phyloP scores from a whole-genome alignment of 2,797 vertebrate species.

The Okamejei kenojei region DNA sequence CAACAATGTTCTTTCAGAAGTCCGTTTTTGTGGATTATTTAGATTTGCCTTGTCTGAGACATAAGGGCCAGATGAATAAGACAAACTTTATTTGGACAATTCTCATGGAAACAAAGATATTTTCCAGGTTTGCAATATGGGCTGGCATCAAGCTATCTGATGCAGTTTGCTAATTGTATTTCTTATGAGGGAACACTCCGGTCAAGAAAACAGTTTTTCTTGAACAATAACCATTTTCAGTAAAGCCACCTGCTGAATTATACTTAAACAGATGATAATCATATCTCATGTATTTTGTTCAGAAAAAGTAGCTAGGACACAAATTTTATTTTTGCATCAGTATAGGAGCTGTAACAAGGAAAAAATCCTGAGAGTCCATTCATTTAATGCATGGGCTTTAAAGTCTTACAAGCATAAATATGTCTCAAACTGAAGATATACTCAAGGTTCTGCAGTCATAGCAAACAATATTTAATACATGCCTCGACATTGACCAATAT shows the following conservation, averaged over 20 bases:
- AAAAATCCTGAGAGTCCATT: not conserved
- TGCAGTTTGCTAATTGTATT: not conserved
- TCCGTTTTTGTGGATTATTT: constrained; percentile 30
- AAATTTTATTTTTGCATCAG: not conserved
- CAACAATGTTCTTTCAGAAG: constrained; percentile 6
- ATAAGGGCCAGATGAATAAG: not conserved
- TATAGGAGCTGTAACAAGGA: not conserved
- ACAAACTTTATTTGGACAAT: constrained; percentile 33
- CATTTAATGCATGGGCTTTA: not conserved
- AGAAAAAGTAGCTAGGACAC: not conserved
- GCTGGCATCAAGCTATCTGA: not conserved
- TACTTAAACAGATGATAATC: not conserved
- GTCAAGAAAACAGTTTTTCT: not conserved
- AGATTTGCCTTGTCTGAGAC: constrained; percentile 29
- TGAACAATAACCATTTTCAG: constrained; percentile 7
- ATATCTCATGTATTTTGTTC: not conserved
- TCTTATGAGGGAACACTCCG: constrained; percentile 15
- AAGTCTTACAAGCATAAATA: not conserved
- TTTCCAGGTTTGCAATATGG: not conserved
- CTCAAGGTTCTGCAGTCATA: not conserved
- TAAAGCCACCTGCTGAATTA: not conserved
- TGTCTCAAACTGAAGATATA: not conserved
- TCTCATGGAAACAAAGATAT: not conserved
- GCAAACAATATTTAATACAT: not conserved
- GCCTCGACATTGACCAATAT: not conserved